Base-by-base conservation (phyloP, 1,140 invertebrate genomes). In the Drosophila baimaii region DNA sequence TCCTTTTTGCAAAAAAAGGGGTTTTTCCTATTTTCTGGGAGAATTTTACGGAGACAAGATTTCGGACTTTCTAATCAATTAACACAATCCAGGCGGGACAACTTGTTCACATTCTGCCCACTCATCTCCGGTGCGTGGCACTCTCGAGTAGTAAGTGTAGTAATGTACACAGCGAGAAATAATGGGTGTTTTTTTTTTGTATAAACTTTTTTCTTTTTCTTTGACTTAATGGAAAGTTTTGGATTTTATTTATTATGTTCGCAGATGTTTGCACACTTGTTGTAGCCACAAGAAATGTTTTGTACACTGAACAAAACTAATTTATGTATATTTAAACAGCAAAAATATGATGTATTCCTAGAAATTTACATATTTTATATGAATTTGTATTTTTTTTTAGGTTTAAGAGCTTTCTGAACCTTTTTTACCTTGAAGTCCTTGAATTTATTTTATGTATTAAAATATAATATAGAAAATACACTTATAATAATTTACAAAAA, bases 71-170 rank as follows among this genome's bases (percentile, higher is more conserved):
- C 43, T 47, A 64, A 74, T 74, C 49, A 41, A 23, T 59, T 29
- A 25, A 31, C n/a, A 17, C 15, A 58, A n/a, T 25, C 23, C 8
- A 25, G 31, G 31, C 29, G 15, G 31, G 31, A 25, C 44, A 49
- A 73, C 31, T 65, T 39, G 41, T 57, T 65, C 25, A 65, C 19
- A 13, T 65, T 75, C n/a, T 57, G 72, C 17, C 59, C 13, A 75
- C 37, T 75, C 72, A 75, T 75, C 71, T 75, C 72, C 72, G 59
- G 71, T 75, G 61, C 43, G 41, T 25, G 43, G 33, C 63, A 58
- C 23, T 37, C 15, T 5, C n/a, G 15, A 37, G 68, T 23, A 31
- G 47, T 19, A 21, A 21, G 33, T 5, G 9, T 29, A 12, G 61
- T n/a, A n/a, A n/a, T n/a, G n/a, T 66, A 41, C 44, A 65, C 65